Evolutionary conservation across 2,888 invertebrate species (phyloP).

Genomic region (Tipula unca): DNA sequence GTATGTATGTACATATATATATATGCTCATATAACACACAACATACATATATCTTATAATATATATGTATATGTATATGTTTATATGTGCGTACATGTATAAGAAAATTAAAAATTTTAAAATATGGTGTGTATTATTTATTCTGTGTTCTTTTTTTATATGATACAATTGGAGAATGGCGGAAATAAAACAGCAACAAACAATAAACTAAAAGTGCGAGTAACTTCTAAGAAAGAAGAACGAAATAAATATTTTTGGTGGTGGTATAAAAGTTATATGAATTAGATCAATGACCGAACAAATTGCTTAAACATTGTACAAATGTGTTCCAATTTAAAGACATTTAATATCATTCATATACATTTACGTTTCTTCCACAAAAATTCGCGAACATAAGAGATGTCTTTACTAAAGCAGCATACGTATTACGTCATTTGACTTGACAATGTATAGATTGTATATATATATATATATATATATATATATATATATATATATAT

Average conservation of each 20-base stretch:
- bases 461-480: not conserved
- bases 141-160: not conserved
- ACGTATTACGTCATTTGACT: not conserved
- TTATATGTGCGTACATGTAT: no score
- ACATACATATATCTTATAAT: not conserved
- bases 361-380: not conserved
- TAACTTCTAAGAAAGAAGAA: not conserved
- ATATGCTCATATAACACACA: not conserved
- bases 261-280: not conserved
- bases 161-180: not conserved
- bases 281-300: not conserved
- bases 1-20: not conserved
- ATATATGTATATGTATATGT: no score
- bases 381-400: not conserved
- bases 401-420: not conserved
- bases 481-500: not conserved
- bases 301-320: not conserved
- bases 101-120: no score
- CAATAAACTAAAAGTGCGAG: not conserved
- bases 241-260: not conserved
- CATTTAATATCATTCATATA: not conserved
- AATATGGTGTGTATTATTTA: no score
- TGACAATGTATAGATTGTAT: not conserved
- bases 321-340: not conserved
- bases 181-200: not conserved